Base-by-base conservation (phyloP, 2,113 vertebrate species). In the Pomatorhinus ruficollis region DNA sequence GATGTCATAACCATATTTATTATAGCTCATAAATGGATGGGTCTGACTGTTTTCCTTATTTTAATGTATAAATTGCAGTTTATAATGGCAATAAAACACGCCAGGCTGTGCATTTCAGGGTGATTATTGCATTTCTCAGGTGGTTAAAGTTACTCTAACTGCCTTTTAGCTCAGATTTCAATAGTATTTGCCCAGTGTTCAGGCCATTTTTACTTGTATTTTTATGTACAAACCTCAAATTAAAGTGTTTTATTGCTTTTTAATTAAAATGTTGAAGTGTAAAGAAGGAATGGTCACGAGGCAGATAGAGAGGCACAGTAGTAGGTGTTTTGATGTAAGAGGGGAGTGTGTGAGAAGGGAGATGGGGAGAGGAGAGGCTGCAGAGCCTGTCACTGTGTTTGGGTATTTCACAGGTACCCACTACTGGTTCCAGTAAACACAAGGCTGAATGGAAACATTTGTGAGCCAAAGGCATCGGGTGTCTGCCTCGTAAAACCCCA, bases 131-230 rank as follows among this genome's bases (percentile, higher is more conserved):
- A 97, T 92, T 96, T 97, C 93, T 96, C 95, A 97, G 97, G 96
- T 98, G 94, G 96, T 95, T 98, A 97, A 97, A 96, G 96, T 94
- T 97, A 96, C 95, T 97, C 96, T 97, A 98, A 97, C 96, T 97
- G 95, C 89, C 84, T 98, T 97, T 96, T 86, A 96, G 97, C 93
- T 98, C 94, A 87, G 95, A 94, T 97, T 97, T 97, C 84, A 87
- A 97, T 91, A 64, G 92, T 92, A 92, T 94, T 98, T 97, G 93
- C 96, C 92, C 94, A 97, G 89, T 85, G 80, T 72, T 97, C 90
- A 54, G 95, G 95, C 80, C 90, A 93, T 80, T 92, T 93, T 91
- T 95, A 97, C 89, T 97, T 97, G 95, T 96, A 69, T 95, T 96
- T 97, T 97, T 96, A 96, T 96, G 93, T 89, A 96, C 90, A 94